A percentile compares a stretch with the other conserved stretches of the same genome.
Conservation (phyloP, 2,113 vertebrate genomes). For the Heterocephalus glaber region DNA sequence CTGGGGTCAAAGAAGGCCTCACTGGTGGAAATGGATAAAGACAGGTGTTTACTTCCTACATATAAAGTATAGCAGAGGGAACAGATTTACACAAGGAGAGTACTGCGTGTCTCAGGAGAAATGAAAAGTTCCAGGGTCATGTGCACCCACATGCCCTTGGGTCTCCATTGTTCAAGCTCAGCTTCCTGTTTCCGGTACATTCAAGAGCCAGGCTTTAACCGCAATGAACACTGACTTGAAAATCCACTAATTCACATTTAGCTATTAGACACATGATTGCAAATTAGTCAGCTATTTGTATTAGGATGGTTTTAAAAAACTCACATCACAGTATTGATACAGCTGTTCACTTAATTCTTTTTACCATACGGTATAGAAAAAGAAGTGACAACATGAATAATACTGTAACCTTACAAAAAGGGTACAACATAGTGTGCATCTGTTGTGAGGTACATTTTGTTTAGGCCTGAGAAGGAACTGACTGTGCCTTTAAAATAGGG, state of each 20-base stretch:
- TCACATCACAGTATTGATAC: slow-evolving; percentile 55
- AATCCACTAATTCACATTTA: background rate
- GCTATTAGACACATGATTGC: background rate
- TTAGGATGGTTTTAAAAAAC: background rate
- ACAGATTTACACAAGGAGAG: background rate
- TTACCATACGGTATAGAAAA: background rate
- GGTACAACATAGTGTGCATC: background rate
- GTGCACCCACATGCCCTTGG: rapidly evolving
- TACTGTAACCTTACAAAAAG: background rate
- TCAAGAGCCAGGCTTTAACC: background rate
- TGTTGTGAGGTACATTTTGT: slow-evolving; percentile 48
- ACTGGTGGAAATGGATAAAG: rapidly evolving
- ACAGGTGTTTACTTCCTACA: rapidly evolving
- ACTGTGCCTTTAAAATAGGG: background rate
- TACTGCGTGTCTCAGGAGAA: background rate
- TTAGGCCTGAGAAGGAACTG: slow-evolving; percentile 4
- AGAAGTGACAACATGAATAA: background rate
- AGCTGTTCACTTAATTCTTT: background rate
- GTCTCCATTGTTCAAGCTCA: background rate
- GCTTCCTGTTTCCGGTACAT: background rate
- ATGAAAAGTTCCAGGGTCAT: rapidly evolving
- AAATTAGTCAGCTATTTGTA: slow-evolving; percentile 22
- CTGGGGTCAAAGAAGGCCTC: background rate
- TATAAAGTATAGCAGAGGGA: rapidly evolving
- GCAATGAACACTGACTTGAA: slow-evolving; percentile 18